Evolutionary conservation across 2,888 invertebrate genomes (phyloP), one percentile per base, ranked within the genome.

Genomic region (Acleris literana): DNA sequence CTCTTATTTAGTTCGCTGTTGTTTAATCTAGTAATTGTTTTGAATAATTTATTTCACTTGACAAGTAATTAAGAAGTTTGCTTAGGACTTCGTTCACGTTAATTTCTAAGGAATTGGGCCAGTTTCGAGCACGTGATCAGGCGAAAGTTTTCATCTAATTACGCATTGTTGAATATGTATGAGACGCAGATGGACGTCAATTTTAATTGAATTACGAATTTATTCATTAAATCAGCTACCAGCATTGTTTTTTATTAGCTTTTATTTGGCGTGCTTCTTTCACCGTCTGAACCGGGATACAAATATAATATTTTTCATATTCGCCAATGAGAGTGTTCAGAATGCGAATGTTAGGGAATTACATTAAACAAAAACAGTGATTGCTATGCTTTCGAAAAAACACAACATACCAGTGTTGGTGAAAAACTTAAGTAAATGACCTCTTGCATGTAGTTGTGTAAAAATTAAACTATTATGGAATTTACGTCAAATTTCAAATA

Each of bases 11-110:
- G 72, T 76, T 64, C 68, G 62, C 72, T 72, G 74, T 81, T 80
- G 80, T 82, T 83, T 80, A 77, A 82, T 81, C 78, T 77, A 72
- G 78, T 82, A 82, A 86, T 84, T 87, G 84, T 86, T 83, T 83
- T 82, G 84, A 86, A 86, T 86, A 83, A 86, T 84, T 86, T 84
- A 87, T 86, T 84, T 84, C 78, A 82, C 81, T 85, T 83, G 80
- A 83, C 79, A 84, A 84, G 83, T 86, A 85, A 85, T 85, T 86
- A 82, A 77, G 74, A 81, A 87, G 81, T 87, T 87, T 83, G 80
- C 81, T 81, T 78, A 74, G 75, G 78, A 76, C 80, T 82, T 81
- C 76, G 80, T 78, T 82, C 77, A 80, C 79, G 81, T 78, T 78
- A 84, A 85, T 84, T 83, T 79, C 80, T 76, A 72, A 74, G 76